phyloP scores from a whole-genome alignment of 2,113 vertebrate species.

The Macroglossus sobrinus region DNA sequence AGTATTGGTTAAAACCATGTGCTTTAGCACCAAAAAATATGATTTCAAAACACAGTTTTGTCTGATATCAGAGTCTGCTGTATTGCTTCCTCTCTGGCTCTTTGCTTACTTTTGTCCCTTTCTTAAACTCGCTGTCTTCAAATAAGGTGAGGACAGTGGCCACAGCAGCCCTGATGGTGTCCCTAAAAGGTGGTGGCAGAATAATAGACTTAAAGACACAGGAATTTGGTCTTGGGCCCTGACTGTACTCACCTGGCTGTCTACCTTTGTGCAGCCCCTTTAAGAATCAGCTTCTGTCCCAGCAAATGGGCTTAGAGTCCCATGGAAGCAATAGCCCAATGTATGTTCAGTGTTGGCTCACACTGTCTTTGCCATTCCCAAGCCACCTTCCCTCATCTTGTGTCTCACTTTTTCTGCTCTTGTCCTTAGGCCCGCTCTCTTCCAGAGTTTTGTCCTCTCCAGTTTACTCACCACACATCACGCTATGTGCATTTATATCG shows the following conservation, averaged over 20 bases:
- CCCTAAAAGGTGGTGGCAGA: neutral
- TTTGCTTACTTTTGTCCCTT: neutral
- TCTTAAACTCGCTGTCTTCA: neutral
- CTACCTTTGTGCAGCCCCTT: neutral
- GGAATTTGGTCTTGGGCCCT: neutral
- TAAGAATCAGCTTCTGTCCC: neutral
- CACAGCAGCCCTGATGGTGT: neutral
- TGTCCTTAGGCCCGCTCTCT: neutral
- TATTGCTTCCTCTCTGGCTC: neutral
- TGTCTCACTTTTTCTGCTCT: neutral
- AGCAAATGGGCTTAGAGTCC: neutral
- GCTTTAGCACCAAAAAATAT: neutral
- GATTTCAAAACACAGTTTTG: neutral
- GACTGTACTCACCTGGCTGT: neutral
- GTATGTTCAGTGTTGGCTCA: neutral
- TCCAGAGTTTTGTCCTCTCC: neutral
- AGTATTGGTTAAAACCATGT: neutral
- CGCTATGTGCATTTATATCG: neutral
- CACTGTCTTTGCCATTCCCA: neutral
- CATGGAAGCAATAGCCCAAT: neutral
- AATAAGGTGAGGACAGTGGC: neutral
- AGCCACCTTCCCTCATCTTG: neutral
- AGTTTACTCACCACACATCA: neutral
- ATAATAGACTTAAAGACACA: neutral
- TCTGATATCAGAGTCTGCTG: neutral